These are phyloP conservation scores for Drosophila serrata DNA, from an alignment of 1,140 invertebrate species.

Conservation along the genomic window DNA sequence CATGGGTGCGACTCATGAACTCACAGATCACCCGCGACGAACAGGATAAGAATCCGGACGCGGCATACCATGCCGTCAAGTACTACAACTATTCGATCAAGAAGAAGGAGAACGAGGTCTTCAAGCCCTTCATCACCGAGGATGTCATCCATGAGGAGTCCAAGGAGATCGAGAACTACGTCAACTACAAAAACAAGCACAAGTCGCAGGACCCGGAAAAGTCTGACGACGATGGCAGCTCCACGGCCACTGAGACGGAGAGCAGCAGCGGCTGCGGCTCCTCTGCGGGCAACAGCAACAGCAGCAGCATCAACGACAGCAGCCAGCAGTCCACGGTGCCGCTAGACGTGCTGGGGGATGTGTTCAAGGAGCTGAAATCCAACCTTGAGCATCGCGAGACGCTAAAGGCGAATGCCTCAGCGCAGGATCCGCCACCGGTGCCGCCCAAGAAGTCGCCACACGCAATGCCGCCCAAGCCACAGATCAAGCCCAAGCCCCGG, in stretches of 20 bases:
- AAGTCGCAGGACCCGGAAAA: constrained; percentile 86
- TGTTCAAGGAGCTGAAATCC: constrained; percentile 78
- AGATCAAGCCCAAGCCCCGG: constrained; percentile 80
- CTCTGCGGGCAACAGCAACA: constrained; percentile 72
- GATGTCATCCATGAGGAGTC: constrained; percentile 92
- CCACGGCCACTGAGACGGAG: constrained; percentile 59
- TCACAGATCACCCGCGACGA: constrained; percentile 95
- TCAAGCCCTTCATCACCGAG: constrained; percentile 92
- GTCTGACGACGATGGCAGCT: constrained; percentile 74
- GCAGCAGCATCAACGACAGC: constrained; percentile 76
- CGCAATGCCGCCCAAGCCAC: constrained; percentile 83
- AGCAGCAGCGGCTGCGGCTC: constrained; percentile 72
- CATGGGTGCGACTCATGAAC: constrained; percentile 93
- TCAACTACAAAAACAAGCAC: constrained; percentile 89
- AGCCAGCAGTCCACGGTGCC: constrained; percentile 71
- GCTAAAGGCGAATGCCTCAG: constrained; percentile 42
- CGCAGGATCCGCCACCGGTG: constrained; percentile 80
- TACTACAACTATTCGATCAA: constrained; percentile 96
- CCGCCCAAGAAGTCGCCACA: constrained; percentile 83
- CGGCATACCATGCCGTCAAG: constrained; percentile 93
- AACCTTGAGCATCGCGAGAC: constrained; percentile 75
- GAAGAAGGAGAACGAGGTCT: constrained; percentile 89
- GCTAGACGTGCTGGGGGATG: constrained; percentile 69
- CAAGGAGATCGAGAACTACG: constrained; percentile 91
- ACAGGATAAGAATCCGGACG: constrained; percentile 96